These are phyloP conservation scores for Malurus alboscapulatus DNA, from an alignment of 2,113 vertebrate species.

Conservation along the genomic window DNA sequence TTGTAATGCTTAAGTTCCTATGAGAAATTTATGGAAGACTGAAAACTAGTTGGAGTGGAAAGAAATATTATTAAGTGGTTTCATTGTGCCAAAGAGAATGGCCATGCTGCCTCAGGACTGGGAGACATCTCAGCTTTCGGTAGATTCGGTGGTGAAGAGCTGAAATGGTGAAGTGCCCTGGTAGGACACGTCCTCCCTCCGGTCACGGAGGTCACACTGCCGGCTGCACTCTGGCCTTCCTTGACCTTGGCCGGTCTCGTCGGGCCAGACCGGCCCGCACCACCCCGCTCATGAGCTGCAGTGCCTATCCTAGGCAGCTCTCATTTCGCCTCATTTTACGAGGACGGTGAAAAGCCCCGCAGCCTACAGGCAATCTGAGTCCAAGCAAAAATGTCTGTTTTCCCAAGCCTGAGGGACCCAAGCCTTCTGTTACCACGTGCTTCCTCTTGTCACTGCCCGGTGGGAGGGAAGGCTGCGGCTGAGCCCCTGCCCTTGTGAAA, in stretches of 20 bases:
- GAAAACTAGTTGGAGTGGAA: background rate
- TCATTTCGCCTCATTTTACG: rapidly evolving
- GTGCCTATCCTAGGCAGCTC: rapidly evolving
- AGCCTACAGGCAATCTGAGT: background rate
- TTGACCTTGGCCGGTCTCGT: rapidly evolving
- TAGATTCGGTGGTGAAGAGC: background rate
- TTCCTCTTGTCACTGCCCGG: rapidly evolving
- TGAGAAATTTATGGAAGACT: background rate
- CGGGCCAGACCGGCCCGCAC: rapidly evolving
- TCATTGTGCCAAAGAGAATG: background rate
- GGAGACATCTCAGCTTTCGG: background rate
- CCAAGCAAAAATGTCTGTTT: rapidly evolving
- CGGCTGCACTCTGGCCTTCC: rapidly evolving
- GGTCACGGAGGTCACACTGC: rapidly evolving
- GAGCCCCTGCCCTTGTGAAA: background rate
- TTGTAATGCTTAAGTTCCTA: background rate
- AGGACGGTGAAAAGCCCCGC: background rate
- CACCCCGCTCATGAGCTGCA: rapidly evolving
- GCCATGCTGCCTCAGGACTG: rapidly evolving
- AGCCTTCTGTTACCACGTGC: rapidly evolving
- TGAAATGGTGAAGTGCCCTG: rapidly evolving
- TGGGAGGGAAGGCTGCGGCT: rapidly evolving
- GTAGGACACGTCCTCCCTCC: rapidly evolving
- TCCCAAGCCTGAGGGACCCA: no score
- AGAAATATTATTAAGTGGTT: background rate